These are phyloP conservation scores for Danio rerio DNA, from an alignment of 2,113 vertebrate genomes.

Conservation along the genomic window GRCz12tu NC_133177.1:1745501-1746000, in stretches of 20 bases:
- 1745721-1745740: background rate
- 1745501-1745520: too few species aligned
- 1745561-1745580: too few species aligned
- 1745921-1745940: constrained; percentile 48
- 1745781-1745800: constrained; percentile 65
- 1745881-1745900: constrained; percentile 70
- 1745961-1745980: constrained; percentile 53
- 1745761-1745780: constrained; percentile 75
- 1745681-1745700: background rate
- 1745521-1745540: too few species aligned
- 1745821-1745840: constrained; percentile 66
- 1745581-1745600: constrained; percentile 6
- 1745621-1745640: background rate
- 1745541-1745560: too few species aligned
- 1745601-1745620: constrained; percentile 2
- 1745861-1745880: constrained; percentile 62
- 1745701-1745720: background rate
- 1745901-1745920: constrained; percentile 73
- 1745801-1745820: constrained; percentile 72
- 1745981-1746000: background rate
- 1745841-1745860: constrained; percentile 69
- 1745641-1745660: too few species aligned
- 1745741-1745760: background rate
- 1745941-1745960: constrained; percentile 19
- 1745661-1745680: background rate